phyloP scores from a whole-genome alignment of 2,888 invertebrate species.

The Cryptophagus acutangulus region DNA sequence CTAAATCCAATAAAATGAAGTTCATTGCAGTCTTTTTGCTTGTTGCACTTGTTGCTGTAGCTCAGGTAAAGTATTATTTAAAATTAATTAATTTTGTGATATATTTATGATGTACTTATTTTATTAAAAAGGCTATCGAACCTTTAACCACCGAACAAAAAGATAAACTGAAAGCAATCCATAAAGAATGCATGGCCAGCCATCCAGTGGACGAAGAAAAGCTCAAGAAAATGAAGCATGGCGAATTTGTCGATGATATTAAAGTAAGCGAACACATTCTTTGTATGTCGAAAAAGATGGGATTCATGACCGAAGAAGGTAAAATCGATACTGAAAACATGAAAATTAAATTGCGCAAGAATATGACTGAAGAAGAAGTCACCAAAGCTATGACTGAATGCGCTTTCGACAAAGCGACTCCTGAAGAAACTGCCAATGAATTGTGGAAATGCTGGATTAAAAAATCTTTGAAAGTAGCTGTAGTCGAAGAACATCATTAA shows the following conservation, averaged over 20 bases:
- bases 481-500: too few species aligned
- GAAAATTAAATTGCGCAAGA: conserved; percentile 18
- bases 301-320: conserved; percentile 30
- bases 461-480: neutral
- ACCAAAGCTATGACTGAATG: neutral
- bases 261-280: conserved; percentile 25
- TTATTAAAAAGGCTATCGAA: neutral
- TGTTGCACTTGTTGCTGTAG: neutral
- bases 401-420: neutral
- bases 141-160: conserved; percentile 28
- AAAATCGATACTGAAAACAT: conserved; percentile 23
- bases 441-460: neutral
- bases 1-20: neutral
- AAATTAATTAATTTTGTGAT: neutral
- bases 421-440: neutral
- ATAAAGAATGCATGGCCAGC: conserved; percentile 21
- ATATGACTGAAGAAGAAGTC: conserved; percentile 7
- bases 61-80: neutral
- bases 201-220: conserved; percentile 21
- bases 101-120: too few species aligned
- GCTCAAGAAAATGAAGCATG: conserved; percentile 21
- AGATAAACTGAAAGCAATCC: conserved; percentile 20
- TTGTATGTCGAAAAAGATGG: conserved; percentile 28
- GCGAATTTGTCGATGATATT: conserved; percentile 24
- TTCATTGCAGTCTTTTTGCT: neutral